Percentiles rank a stretch among this genome's conserved stretches.
Conservation (phyloP, 2,113 vertebrate species). For the Ochotona curzoniae region DNA sequence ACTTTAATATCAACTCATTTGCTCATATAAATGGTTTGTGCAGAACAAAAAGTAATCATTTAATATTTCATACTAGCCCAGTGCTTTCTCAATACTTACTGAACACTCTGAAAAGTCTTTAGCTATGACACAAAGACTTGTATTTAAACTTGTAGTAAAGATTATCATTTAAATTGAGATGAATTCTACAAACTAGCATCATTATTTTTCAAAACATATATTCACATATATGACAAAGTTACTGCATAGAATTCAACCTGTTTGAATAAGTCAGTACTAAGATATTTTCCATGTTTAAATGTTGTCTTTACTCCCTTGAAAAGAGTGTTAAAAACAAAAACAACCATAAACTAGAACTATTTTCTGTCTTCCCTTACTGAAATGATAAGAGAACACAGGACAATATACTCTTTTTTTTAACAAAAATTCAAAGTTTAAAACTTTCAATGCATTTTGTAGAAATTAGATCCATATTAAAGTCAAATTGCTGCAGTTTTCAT, state of each 20-base stretch:
- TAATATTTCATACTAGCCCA: neutral
- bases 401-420: neutral
- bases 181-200: neutral
- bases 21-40: neutral
- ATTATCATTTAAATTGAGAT: neutral
- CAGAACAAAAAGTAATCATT: neutral
- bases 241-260: neutral
- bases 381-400: neutral
- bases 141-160: slow-evolving; percentile 45
- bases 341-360: neutral
- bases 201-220: neutral
- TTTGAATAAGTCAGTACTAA: slow-evolving; percentile 4
- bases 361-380: neutral
- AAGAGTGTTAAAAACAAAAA: neutral
- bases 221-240: neutral
- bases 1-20: neutral
- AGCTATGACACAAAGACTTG: neutral
- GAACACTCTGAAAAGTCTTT: neutral
- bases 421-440: neutral
- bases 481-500: neutral
- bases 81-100: neutral
- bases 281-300: neutral
- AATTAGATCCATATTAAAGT: slow-evolving; percentile 32
- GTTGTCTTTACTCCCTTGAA: neutral
- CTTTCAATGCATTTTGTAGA: slow-evolving; percentile 26